Base-by-base conservation (phyloP, 2,797 vertebrate genomes). In the Phylloscopus collybita region DNA sequence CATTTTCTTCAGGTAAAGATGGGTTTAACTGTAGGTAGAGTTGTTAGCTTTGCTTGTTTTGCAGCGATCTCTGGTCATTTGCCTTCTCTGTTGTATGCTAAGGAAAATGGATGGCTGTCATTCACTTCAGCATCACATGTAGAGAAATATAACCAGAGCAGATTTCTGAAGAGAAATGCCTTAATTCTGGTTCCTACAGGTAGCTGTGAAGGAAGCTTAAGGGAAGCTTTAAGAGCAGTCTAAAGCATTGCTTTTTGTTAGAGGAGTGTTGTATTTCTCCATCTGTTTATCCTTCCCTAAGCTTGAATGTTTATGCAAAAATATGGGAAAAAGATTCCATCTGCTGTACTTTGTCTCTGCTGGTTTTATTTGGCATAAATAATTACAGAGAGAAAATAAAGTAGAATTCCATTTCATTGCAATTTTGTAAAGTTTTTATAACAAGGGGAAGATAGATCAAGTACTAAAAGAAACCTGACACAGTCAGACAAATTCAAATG, bases 361-460 rank as follows among this genome's bases (percentile, higher is more conserved):
- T 88, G 66, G 12, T 94, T 95, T 95, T 91, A 60, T 93, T 93
- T 95, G 82, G 40, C 47, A 72, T 80, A 87, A 91, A 88, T 93
- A 91, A 80, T 91, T 92, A 69, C 61, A 80, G 45, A 40, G 27
- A 70, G 40, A 76, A 91, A 94, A 89, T 40, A 80, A 90, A 88
- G 34, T 36, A 76, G 34, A 78, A 34, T 74, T 86, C 44, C 32
- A 40, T 88, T 93, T 79, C 84, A 65, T 45, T 80, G 61, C 27
- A 79, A 19, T 83, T 80, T 74, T 81, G 51, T 62, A 36, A 42
- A 16, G 40, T 65, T 93, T 92, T 80, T 80, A n/a, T 91, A 86
- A 49, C 29, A 45, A 38, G 29, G 8, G 18, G 36, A 82, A 80
- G 57, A 60, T 73, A 50, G 51, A 75, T 82, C 57, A 65, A 80